A percentile compares a stretch with the other conserved stretches of the same genome.
phyloP scores from a whole-genome alignment of 2,888 invertebrate genomes.

The Eupithecia subumbrata region DNA sequence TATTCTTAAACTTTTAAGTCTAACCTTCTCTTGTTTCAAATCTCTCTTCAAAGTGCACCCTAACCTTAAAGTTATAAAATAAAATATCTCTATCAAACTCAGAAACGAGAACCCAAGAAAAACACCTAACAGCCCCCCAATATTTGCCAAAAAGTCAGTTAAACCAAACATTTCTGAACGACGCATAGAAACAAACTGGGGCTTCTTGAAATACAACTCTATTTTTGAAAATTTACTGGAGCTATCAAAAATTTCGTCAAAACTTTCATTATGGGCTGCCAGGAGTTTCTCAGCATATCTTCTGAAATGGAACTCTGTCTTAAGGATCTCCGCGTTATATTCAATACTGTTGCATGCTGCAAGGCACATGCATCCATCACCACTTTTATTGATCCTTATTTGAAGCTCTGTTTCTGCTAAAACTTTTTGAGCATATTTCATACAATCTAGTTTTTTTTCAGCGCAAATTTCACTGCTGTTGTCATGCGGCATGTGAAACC shows the following conservation, averaged over 20 bases:
- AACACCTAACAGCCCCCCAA: conserved; percentile 85
- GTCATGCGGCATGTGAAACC: conserved; percentile 58
- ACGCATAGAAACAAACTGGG: conserved; percentile 81
- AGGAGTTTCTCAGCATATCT: background rate
- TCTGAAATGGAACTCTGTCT: conserved; percentile 23
- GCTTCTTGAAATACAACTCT: conserved; percentile 81
- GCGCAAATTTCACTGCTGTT: conserved; percentile 20
- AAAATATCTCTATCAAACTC: conserved; percentile 70
- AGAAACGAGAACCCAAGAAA: conserved; percentile 65
- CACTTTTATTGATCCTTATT: background rate
- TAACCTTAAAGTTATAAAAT: conserved; percentile 70
- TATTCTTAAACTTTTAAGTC: background rate
- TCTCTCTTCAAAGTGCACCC: conserved; percentile 48
- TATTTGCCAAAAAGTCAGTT: conserved; percentile 83
- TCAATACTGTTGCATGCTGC: conserved; percentile 35
- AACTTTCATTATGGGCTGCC: background rate
- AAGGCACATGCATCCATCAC: conserved; percentile 25
- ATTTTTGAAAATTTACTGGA: conserved; percentile 58
- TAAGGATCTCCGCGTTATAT: conserved; percentile 32
- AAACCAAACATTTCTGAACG: conserved; percentile 83
- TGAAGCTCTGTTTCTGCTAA: conserved; percentile 13
- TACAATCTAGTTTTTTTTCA: background rate
- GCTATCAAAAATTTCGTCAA: conserved; percentile 21
- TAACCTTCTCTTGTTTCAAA: background rate
- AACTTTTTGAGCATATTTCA: conserved; percentile 1